These are phyloP conservation scores for Prorops nasuta DNA, from an alignment of 1,140 invertebrate species.

Conservation along the genomic window DNA sequence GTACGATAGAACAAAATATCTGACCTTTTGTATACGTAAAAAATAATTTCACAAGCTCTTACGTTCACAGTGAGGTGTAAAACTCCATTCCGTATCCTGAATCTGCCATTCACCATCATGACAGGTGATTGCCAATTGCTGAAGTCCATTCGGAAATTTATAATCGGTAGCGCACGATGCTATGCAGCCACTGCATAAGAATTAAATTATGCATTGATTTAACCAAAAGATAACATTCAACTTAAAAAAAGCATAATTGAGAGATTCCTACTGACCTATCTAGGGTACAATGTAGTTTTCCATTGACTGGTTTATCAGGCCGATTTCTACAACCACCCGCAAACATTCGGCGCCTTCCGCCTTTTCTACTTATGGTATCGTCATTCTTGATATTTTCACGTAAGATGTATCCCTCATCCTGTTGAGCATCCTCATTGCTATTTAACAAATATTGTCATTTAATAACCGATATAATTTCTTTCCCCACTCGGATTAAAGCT, in stretches of 20 bases:
- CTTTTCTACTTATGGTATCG: no score
- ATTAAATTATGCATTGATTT: background rate
- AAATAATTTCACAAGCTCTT: slow-evolving; percentile 32
- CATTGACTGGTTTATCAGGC: slow-evolving; percentile 48
- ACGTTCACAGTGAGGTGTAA: slow-evolving; percentile 65
- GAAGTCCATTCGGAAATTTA: slow-evolving; percentile 62
- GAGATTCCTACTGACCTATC: slow-evolving; percentile 31
- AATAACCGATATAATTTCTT: no score
- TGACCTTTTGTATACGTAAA: no score
- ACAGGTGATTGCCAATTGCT: slow-evolving; percentile 57
- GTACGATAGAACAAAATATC: no score
- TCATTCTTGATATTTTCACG: background rate
- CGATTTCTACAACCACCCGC: slow-evolving; percentile 32
- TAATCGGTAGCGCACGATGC: slow-evolving; percentile 59
- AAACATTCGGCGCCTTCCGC: slow-evolving; percentile 5
- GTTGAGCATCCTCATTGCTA: no score
- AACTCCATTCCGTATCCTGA: slow-evolving; percentile 49
- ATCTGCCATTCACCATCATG: slow-evolving; percentile 60
- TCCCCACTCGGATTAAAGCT: no score
- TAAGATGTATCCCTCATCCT: no score
- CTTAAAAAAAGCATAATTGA: background rate
- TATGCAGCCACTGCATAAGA: slow-evolving; percentile 54
- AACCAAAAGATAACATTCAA: background rate
- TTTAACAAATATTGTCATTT: no score
- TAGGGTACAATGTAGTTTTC: slow-evolving; percentile 47